A percentile compares a stretch with the other conserved stretches of the same genome.
Conservation (phyloP, 2,888 invertebrate genomes). For the Strigamia transsilvanica region DNA sequence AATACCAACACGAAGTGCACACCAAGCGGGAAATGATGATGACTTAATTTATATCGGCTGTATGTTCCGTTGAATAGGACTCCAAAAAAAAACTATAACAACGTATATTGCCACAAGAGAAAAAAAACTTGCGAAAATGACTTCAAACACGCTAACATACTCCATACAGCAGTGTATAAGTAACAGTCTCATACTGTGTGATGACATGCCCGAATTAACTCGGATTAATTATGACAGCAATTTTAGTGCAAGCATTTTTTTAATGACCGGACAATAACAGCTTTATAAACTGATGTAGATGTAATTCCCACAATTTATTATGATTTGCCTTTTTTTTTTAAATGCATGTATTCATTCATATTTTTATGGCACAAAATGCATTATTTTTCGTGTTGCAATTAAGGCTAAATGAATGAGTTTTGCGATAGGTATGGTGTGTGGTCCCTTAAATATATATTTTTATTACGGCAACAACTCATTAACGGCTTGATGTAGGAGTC, state of each 20-base stretch:
- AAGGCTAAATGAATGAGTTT: neutral
- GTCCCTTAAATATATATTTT: constrained; percentile 9
- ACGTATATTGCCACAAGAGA: neutral
- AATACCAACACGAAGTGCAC: constrained; percentile 46
- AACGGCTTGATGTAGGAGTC: neutral
- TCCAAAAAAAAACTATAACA: constrained; percentile 28
- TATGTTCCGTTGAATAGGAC: constrained; percentile 6
- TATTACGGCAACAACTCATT: neutral
- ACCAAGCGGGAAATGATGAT: constrained; percentile 46
- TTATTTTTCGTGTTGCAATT: neutral
- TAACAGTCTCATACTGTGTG: constrained; percentile 33
- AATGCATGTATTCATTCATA: constrained; percentile 10
- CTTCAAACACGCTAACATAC: constrained; percentile 21
- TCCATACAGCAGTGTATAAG: neutral
- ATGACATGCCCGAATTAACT: constrained; percentile 38
- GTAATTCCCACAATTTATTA: constrained; percentile 24
- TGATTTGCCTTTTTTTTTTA: neutral
- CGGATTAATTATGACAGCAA: constrained; percentile 47
- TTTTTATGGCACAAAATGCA: neutral
- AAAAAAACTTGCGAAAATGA: neutral
- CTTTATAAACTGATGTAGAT: constrained; percentile 44
- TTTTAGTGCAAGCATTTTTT: constrained; percentile 28
- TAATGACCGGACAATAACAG: constrained; percentile 31
- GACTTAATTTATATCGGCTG: constrained; percentile 45
- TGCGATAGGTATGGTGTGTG: neutral